Evolutionary conservation across 2,888 invertebrate genomes (phyloP).

Genomic region (Drosophila algonquin): DNA sequence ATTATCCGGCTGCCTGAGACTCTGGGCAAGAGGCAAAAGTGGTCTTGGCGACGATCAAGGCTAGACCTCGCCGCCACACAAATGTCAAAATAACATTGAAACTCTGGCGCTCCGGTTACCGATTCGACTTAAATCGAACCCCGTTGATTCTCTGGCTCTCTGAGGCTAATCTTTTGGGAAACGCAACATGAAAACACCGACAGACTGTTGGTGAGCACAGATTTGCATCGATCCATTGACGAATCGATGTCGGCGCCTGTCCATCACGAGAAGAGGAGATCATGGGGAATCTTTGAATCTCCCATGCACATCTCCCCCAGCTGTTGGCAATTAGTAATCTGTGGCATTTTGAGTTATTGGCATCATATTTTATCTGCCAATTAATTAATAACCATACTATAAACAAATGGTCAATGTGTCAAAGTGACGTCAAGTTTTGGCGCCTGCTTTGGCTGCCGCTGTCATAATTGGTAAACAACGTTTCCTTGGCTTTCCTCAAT

Average conservation of each 20-base stretch:
- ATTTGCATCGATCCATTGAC: slow-evolving; percentile 53
- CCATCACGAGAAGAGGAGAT: slow-evolving; percentile 1
- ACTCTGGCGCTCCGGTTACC: slow-evolving; percentile 26
- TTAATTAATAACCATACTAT: slow-evolving; percentile 45
- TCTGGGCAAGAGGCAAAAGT: slow-evolving; percentile 51
- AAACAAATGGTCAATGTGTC: slow-evolving; percentile 75
- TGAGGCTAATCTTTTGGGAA: slow-evolving; percentile 63
- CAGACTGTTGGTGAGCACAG: slow-evolving; percentile 53
- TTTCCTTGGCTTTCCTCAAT: slow-evolving; percentile 26
- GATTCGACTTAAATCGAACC: slow-evolving; percentile 4
- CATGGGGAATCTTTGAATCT: background rate
- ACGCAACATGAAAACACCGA: slow-evolving; percentile 46
- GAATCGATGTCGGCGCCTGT: slow-evolving; percentile 27
- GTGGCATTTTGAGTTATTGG: slow-evolving; percentile 39
- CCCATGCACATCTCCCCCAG: slow-evolving; percentile 23
- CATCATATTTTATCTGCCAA: slow-evolving; percentile 47
- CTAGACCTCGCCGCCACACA: slow-evolving; percentile 51
- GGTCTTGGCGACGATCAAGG: slow-evolving; percentile 68
- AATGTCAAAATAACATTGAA: slow-evolving; percentile 67
- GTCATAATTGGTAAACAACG: slow-evolving; percentile 55
- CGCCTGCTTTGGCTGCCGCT: slow-evolving; percentile 46
- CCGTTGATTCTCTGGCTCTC: slow-evolving; percentile 35
- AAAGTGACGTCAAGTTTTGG: slow-evolving; percentile 65
- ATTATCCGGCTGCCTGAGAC: slow-evolving; percentile 37
- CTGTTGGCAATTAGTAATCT: slow-evolving; percentile 43